Base-by-base conservation (phyloP, 1,140 invertebrate species). In the Drosophila eugracilis region DNA sequence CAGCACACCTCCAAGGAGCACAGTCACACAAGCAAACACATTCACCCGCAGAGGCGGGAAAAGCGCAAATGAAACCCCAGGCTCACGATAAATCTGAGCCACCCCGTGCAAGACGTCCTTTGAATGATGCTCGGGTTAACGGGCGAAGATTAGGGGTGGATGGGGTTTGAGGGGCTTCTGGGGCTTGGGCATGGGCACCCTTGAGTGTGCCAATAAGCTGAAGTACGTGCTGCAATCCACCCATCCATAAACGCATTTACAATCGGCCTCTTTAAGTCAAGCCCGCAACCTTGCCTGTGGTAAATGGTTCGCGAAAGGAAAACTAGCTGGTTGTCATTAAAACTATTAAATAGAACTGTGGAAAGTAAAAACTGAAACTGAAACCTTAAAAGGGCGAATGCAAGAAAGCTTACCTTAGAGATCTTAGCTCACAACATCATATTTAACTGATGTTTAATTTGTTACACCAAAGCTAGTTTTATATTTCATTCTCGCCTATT, bases 21-120 rank as follows among this genome's bases (percentile, higher is more conserved):
- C 55, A 69, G 19, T 22, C 32, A 34, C 24, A 22, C 53, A 42
- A 41, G 42, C 48, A 37, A 24, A 36, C 22, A 41, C 37, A 42
- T 47, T 22, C 24, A 32, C 44, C n/a, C 10, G 10, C 3, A 45
- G 14, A 37, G 24, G 24, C 21, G 24, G 10, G 57, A 74, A 74
- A 63, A 58, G 71, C 76, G 47, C 76, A 85, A 73, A 79, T 72
- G 49, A 74, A 83, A 83, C 70, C 79, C 53, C 54, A 71, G 73
- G 79, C 70, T 45, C 26, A 66, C 54, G 52, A 83, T 70, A 84
- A 84, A 83, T 78, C 65, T 49, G 7, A 30, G 5, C 32, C 37
- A 1, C 10, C 37, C 21, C 34, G 7, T 17, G 30, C 9, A 66
- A 34, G 59, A 22, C 52, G 45, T 32, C 12, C 59, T 14, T 42